Base-by-base conservation (phyloP, 2,888 invertebrate genomes). In the Cataglyphis livida region DNA sequence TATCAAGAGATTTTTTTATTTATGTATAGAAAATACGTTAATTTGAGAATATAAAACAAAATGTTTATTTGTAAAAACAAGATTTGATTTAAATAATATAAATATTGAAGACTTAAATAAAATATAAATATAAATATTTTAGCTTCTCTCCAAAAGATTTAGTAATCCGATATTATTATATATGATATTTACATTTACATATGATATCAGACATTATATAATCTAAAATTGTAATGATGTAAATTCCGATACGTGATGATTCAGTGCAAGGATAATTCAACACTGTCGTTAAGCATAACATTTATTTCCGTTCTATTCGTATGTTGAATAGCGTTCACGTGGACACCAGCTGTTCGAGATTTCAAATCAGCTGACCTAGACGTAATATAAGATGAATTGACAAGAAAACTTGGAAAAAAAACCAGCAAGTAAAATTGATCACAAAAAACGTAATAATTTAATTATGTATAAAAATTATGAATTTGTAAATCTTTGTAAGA, bases 111-210 rank as follows among this genome's bases (percentile, higher is more conserved):
- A 15, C 3, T 32, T 51, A 1, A 1, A 28, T 28, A 28, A 28
- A 28, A 28, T 28, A 28, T 28, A 28, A 28, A 28, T 28, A 28
- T 28, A 28, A 28, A 28, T 28, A 28, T 28, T 64, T 35, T 35
- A 21, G 1, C 12, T 32, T 21, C 35, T 35, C 35, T 35, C 12
- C 28, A 1, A 38, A 59, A 15, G 21, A 25, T 70, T 70, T 51
- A 68, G 15, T 68, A 68, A 71, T 71, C 3, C 21, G 6, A 62
- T 38, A 28, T 66, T 66, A 66, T 44, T 44, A 28, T 61, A 15
- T 21, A 54, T 21, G 0, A 21, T 21, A 21, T 21, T 21, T 21
- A 21, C 21, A 21, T 54, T 38, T 54, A 25, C 3, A 48, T 71
- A 57, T 71, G 0, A 71, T 41, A 57, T 38, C 10, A 10, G 10